phyloP scores from a whole-genome alignment of 2,888 invertebrate genomes.

The Heteromyza rotundicornis region DNA sequence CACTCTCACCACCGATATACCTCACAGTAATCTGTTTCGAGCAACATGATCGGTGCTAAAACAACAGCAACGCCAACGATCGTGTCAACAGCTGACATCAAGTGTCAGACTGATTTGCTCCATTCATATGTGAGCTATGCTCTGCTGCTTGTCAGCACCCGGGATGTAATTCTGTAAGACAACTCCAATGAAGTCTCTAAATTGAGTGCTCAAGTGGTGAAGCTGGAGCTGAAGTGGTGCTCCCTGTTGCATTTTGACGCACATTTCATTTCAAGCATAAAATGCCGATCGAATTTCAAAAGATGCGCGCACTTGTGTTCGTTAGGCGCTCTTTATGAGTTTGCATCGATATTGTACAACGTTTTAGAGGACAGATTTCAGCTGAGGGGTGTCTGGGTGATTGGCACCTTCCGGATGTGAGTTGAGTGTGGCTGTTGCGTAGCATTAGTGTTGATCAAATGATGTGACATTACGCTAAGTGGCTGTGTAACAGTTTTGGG shows the following conservation, averaged over 20 bases:
- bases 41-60: not conserved
- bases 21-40: no score
- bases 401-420: constrained; percentile 47
- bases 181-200: constrained; percentile 33
- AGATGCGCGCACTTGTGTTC: not conserved
- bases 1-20: not conserved
- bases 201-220: constrained; percentile 37
- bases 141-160: not conserved
- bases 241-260: constrained; percentile 43
- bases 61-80: constrained; percentile 34
- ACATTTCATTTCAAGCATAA: constrained; percentile 55
- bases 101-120: constrained; percentile 57
- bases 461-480: constrained; percentile 1
- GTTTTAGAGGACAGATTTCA: no score
- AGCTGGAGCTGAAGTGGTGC: no score
- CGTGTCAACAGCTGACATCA: constrained; percentile 59
- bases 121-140: constrained; percentile 3
- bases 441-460: not conserved
- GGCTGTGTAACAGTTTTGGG: no score
- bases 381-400: no score
- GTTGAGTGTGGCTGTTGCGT: constrained; percentile 30
- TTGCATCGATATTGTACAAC: no score
- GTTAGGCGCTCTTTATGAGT: not conserved
- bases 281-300: constrained; percentile 58
- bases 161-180: constrained; percentile 33